Percentiles rank a stretch among this genome's conserved stretches.
These are phyloP conservation scores for Drosophila jambulina DNA, from an alignment of 1,140 invertebrate species.

Conservation along the genomic window DNA sequence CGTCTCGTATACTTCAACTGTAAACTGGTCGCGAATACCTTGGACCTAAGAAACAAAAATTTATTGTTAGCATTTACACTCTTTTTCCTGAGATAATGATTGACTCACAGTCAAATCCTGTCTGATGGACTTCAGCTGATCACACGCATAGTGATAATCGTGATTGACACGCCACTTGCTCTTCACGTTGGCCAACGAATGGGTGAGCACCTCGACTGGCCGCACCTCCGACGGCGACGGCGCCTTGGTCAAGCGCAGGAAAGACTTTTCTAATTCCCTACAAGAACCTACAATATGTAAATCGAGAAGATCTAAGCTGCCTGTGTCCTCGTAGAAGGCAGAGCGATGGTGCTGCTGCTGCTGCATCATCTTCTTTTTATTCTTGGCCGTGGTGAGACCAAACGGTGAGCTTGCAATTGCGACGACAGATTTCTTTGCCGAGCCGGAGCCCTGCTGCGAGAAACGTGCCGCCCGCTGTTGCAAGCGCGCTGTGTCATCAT, in stretches of 20 bases:
- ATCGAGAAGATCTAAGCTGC: slow-evolving; percentile 90
- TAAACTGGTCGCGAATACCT: slow-evolving; percentile 97
- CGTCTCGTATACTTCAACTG: slow-evolving; percentile 98
- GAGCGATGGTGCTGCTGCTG: slow-evolving; percentile 49
- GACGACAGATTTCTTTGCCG: slow-evolving; percentile 79
- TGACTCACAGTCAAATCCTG: slow-evolving; percentile 97
- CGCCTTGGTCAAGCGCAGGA: slow-evolving; percentile 97
- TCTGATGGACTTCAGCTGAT: slow-evolving; percentile 99
- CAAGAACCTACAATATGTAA: slow-evolving; percentile 97
- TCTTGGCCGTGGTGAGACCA: slow-evolving; percentile 76
- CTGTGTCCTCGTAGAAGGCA: slow-evolving; percentile 82
- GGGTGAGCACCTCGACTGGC: slow-evolving; percentile 93
- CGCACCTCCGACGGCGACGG: slow-evolving; percentile 96
- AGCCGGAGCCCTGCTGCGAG: slow-evolving; percentile 84
- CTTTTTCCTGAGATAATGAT: not conserved
- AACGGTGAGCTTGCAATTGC: slow-evolving; percentile 81
- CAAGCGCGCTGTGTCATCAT: slow-evolving; percentile 90
- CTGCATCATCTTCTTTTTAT: slow-evolving; percentile 68
- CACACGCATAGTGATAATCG: slow-evolving; percentile 98
- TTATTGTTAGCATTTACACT: not conserved
- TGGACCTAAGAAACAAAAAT: slow-evolving; percentile 89
- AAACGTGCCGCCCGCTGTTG: slow-evolving; percentile 96
- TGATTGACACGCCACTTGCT: slow-evolving; percentile 94
- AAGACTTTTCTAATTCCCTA: slow-evolving; percentile 96
- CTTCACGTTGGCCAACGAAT: slow-evolving; percentile 95